Conservation (phyloP, 2,113 vertebrate genomes). For the Mixornis gularis region DNA sequence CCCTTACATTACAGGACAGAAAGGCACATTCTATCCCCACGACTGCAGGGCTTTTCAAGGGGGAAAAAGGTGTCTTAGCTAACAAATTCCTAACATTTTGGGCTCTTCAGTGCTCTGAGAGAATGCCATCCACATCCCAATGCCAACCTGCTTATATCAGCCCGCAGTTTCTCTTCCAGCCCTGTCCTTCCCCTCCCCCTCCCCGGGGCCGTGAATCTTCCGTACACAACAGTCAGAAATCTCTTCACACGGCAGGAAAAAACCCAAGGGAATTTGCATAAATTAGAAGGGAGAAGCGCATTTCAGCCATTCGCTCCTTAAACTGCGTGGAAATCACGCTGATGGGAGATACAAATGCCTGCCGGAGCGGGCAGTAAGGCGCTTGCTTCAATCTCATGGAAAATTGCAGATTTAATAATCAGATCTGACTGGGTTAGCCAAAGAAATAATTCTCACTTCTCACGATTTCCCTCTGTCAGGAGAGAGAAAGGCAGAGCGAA, state of each 20-base stretch:
- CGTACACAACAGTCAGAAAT: neutral
- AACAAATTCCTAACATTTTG: neutral
- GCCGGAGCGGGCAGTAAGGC: neutral
- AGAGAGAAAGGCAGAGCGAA: neutral
- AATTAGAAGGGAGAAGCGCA: neutral
- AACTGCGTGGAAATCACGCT: neutral
- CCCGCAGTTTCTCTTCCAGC: neutral
- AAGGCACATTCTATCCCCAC: accelerated
- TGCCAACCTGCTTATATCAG: neutral
- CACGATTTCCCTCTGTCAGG: neutral
- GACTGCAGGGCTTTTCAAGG: neutral
- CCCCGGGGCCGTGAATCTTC: neutral
- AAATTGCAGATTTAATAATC: constrained; percentile 26
- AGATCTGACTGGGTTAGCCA: constrained; percentile 8
- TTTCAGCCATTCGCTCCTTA: constrained; percentile 25
- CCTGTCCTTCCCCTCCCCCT: neutral
- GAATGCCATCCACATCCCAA: neutral
- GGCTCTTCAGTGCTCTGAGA: neutral
- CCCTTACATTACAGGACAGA: neutral
- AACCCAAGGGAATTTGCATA: constrained; percentile 49
- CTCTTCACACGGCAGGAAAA: neutral
- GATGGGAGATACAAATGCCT: neutral
- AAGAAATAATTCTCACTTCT: neutral
- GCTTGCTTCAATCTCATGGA: neutral
- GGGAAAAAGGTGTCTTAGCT: neutral